Evolutionary conservation across 1,140 invertebrate genomes (phyloP), one percentile per base, ranked within the genome.

Genomic region (Drosophila carrolli): DNA sequence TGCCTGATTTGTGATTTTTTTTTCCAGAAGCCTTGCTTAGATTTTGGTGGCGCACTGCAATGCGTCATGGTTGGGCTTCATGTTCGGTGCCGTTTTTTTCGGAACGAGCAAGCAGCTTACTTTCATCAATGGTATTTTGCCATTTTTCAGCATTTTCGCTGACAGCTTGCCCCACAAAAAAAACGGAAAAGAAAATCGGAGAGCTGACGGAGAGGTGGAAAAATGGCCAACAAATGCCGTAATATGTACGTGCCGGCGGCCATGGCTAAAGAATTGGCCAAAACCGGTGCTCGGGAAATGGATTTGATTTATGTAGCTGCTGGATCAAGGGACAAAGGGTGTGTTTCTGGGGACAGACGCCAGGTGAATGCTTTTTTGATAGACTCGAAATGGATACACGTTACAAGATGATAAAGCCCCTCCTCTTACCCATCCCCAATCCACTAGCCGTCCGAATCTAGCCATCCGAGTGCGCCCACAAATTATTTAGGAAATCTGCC

Each of bases 131-230:
- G 88, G 75, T 79, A 91, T 91, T 84, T 91, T 75, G 80, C 88
- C 88, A 91, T 91, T 91, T 91, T 91, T 91, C 88, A 90, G 82
- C 82, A 90, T 90, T 90, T 90, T 73, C 75, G 83, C 88, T 90
- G 88, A 91, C 88, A 91, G 73, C 84, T 83, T 74, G 70, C 46
- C 68, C 68, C 56, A 71, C 56, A 65, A 62, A 55, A 41, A 50
- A 40, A 29, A 23, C 16, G 6, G 19, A 47, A 40, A 53, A 75
- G 19, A 1, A 61, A 47, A 60, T 29, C 40, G n/a, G 48, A 61
- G 27, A 37, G n/a, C 53, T 35, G 48, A 2, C 7, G n/a, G 27
- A 50, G 65, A 53, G 40, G 50, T 19, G 51, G 16, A 14, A 58
- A 56, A 44, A 78, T 16, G 58, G 63, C 75, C 78, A 86, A 76